Evolutionary conservation across 2,888 invertebrate species (phyloP).

Genomic region (Eupithecia vulgata): DNA sequence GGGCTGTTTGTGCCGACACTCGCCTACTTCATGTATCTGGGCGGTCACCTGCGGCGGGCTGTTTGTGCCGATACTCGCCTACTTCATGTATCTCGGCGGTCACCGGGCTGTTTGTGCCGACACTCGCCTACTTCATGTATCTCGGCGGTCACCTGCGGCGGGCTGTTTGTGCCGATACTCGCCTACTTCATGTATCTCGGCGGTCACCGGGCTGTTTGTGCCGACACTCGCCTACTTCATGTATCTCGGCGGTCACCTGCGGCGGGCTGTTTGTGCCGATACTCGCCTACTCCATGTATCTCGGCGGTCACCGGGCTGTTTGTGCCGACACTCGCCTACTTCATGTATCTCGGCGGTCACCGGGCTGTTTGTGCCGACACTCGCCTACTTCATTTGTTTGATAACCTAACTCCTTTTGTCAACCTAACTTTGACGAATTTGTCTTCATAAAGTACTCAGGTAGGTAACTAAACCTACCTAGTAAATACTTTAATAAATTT

Average conservation of each 20-base stretch:
- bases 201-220: too few species aligned
- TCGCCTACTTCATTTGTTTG: background rate
- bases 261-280: too few species aligned
- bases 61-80: background rate
- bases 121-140: background rate
- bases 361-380: background rate
- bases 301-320: background rate
- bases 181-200: background rate
- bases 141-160: background rate
- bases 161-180: too few species aligned
- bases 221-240: too few species aligned
- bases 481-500: too few species aligned
- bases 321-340: too few species aligned
- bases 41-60: too few species aligned
- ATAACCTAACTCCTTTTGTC: background rate
- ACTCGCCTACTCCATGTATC: too few species aligned
- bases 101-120: too few species aligned
- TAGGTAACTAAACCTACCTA: too few species aligned
- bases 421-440: background rate
- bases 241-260: background rate
- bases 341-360: background rate
- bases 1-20: background rate
- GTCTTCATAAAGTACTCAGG: background rate
- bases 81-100: background rate
- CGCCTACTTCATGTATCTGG: background rate